Evolutionary conservation across 2,888 invertebrate species (phyloP).

Genomic region (Morpho achilles): DNA sequence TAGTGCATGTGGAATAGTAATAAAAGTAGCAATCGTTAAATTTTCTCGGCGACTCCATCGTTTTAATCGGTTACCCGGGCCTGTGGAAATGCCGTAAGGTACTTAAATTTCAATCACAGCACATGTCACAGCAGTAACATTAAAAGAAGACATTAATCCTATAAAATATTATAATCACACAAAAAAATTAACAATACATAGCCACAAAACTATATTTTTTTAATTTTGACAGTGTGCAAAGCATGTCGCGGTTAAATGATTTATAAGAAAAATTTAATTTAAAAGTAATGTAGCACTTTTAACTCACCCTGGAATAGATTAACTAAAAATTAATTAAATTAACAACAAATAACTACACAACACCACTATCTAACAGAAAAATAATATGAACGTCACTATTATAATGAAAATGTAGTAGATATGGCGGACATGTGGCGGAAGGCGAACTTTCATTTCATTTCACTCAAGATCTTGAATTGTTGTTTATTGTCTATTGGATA

Average conservation of each 20-base stretch:
- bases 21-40: constrained; percentile 94
- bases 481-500: constrained; percentile 38
- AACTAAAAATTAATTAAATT: constrained; percentile 71
- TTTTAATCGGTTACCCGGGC: constrained; percentile 56
- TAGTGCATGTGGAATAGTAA: constrained; percentile 91
- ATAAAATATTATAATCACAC: not conserved
- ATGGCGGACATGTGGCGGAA: constrained; percentile 75
- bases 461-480: constrained; percentile 36
- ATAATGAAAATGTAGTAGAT: constrained; percentile 68
- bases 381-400: constrained; percentile 71
- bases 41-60: constrained; percentile 85
- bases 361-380: constrained; percentile 64
- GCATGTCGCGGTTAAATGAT: constrained; percentile 63
- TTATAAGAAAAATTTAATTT: constrained; percentile 48
- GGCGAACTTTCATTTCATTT: constrained; percentile 65
- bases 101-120: constrained; percentile 26
- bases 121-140: constrained; percentile 38
- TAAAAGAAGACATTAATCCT: constrained; percentile 28
- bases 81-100: constrained; percentile 45
- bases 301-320: constrained; percentile 62
- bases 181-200: constrained; percentile 16
- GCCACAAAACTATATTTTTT: constrained; percentile 49
- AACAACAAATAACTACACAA: constrained; percentile 67
- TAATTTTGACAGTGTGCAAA: constrained; percentile 64
- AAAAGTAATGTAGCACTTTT: constrained; percentile 29